Conservation (phyloP, 2,888 invertebrate genomes). For the Ptychoptera albimana region DNA sequence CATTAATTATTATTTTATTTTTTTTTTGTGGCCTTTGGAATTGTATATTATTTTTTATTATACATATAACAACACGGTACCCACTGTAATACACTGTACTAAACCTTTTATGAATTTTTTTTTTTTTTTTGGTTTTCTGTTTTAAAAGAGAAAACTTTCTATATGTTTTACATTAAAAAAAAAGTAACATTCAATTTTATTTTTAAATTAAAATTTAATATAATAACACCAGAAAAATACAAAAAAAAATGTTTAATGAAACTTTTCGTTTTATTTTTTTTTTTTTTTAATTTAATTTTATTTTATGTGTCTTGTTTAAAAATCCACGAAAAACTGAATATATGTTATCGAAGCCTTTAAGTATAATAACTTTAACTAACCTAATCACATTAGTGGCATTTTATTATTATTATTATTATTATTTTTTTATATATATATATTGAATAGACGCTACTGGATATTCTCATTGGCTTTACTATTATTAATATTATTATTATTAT, state of each 20-base stretch:
- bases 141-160: no score
- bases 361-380: constrained; percentile 17
- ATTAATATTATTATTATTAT: no score
- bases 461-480: no score
- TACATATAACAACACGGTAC: no score
- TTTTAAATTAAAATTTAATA: neutral
- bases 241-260: constrained; percentile 4
- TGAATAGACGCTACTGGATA: neutral
- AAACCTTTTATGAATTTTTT: no score
- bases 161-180: no score
- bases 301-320: constrained; percentile 21
- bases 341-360: constrained; percentile 13
- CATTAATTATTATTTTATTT: no score
- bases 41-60: no score
- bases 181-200: no score
- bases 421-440: neutral
- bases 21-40: no score
- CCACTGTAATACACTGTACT: no score
- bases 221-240: constrained; percentile 4
- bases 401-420: neutral
- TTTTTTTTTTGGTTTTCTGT: no score
- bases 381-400: constrained; percentile 27
- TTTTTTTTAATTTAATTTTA: constrained; percentile 8
- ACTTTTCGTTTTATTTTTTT: constrained; percentile 9
- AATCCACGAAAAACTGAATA: constrained; percentile 23